A percentile compares a stretch with the other conserved stretches of the same genome.
phyloP scores from a whole-genome alignment of 2,797 vertebrate genomes.

The Danio albolineatus region DNA sequence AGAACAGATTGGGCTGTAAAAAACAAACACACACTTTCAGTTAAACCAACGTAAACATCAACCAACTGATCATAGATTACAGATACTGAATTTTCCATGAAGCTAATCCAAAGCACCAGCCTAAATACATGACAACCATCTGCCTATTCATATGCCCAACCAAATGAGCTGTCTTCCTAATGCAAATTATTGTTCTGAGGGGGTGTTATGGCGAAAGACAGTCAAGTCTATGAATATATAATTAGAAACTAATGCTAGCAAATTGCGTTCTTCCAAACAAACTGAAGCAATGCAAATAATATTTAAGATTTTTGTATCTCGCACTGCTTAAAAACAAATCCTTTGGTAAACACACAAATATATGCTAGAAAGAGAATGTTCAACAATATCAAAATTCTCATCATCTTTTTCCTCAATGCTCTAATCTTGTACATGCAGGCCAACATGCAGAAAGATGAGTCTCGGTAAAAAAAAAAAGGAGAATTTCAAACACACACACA shows the following conservation, averaged over 20 bases:
- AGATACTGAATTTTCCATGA: background rate
- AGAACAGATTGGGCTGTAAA: background rate
- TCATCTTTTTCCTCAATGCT: background rate
- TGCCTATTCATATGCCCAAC: background rate
- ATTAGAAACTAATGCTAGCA: background rate
- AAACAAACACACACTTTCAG: constrained; percentile 17
- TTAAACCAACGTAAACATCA: constrained; percentile 1
- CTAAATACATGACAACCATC: constrained; percentile 2
- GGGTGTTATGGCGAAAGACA: background rate
- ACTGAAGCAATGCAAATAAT: too few relatives aligned
- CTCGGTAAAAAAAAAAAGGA: background rate
- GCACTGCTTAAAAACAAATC: too few relatives aligned
- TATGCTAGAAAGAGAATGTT: background rate
- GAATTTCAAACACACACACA: background rate
- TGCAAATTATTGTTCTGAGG: background rate
- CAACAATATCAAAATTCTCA: background rate
- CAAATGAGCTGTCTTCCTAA: background rate
- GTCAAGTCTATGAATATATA: background rate
- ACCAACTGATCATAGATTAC: constrained; percentile 18
- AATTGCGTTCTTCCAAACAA: background rate
- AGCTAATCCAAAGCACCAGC: constrained; percentile 4
- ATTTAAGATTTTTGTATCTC: too few relatives aligned
- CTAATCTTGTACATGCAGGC: background rate
- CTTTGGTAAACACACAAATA: background rate
- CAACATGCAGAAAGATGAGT: background rate